Evolutionary conservation across 2,797 vertebrate genomes (phyloP).

Genomic region (Threskiornis aethiopicus): DNA sequence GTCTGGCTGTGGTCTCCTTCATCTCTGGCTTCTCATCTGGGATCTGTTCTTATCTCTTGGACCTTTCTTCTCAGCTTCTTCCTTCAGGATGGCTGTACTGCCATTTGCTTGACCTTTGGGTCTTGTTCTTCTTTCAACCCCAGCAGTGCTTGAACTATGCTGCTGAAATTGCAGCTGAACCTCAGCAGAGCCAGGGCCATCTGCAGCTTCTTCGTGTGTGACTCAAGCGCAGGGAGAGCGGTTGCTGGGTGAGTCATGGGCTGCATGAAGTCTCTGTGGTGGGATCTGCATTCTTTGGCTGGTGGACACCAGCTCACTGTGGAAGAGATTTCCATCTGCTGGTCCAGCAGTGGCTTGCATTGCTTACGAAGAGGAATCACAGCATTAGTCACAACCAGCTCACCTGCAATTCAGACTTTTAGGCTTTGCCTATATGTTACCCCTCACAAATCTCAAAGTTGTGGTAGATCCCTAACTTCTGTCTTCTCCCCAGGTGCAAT

Average conservation of each 20-base stretch:
- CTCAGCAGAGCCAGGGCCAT: neutral
- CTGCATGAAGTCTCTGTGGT: neutral
- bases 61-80: neutral
- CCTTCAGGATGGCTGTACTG: neutral
- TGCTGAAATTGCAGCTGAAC: neutral
- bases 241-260: neutral
- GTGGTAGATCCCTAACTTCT: neutral
- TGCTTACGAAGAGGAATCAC: neutral
- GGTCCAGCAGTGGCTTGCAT: neutral
- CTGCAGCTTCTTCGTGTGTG: accelerated
- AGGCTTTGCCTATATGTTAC: neutral
- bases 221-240: accelerated
- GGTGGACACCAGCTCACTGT: neutral
- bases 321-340: neutral
- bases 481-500: neutral
- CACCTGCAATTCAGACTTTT: neutral
- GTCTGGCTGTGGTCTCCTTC: neutral
- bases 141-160: neutral
- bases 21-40: neutral
- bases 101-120: neutral
- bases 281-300: neutral
- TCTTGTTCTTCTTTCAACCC: neutral
- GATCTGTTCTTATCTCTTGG: neutral
- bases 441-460: neutral
- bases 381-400: accelerated